Evolutionary conservation across 2,888 invertebrate species (phyloP), one percentile per base, ranked within the genome.

Genomic region (Cryptus armator): DNA sequence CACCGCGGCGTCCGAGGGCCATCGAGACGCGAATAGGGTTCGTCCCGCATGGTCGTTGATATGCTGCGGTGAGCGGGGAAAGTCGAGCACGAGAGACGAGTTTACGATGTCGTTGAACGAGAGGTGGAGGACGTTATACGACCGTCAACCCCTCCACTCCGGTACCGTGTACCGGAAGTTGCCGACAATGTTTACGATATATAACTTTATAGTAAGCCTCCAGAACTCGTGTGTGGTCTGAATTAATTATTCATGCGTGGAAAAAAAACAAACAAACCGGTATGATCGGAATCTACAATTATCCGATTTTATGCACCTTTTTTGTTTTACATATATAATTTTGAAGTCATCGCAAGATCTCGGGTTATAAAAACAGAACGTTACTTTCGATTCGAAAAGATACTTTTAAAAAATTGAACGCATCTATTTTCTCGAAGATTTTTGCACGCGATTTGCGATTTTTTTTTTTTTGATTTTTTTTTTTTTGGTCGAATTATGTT

Each of bases 101-200:
- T 74, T 83, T 78, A 68, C 78, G 74, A 78, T 74, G 83, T 74
- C 74, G 70, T 79, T 62, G 83, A 83, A 70, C 79, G 53, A 70
- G 64, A 59, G 48, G 64, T 37, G 16, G 62, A 29, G 32, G 32
- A 62, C 32, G 62, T 62, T 62, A 32, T 14, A 62, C 48, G 74
- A 48, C 51, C 14, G 64, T 66, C 64, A 66, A 66, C 48, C 48
- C 56, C 64, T 37, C 9, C 32, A 19, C 37, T 12, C 37, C 51
- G 32, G n/a, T 37, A 12, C 24, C 12, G 32, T 62, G 62, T 62
- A 64, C 64, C 29, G n/a, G 37, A 75, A 64, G 16, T 64, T n/a
- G 19, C 64, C 51, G 48, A 75, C 37, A 32, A 51, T 48, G 37
- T 59, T 74, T 66, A 64, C 48, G 48, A 75, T 51, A 62, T 37